Evolutionary conservation across 1,140 invertebrate genomes (phyloP), one percentile per base, ranked within the genome.

Genomic region (Idris sp.): DNA sequence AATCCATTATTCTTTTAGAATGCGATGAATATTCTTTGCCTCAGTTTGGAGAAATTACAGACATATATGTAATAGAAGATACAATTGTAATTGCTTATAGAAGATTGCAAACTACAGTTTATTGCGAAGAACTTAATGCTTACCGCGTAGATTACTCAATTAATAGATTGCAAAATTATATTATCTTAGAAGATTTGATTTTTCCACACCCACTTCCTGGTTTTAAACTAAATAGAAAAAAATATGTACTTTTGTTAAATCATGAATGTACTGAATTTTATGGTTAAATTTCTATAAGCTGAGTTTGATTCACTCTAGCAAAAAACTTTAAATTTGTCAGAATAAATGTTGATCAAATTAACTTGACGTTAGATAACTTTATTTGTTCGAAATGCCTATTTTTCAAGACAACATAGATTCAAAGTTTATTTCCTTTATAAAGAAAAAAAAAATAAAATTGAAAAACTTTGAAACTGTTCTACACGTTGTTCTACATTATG

Each of bases 141-240:
- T 64, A 64, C 18, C 1, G 11, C 6, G 4, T 64, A 22, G 18
- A 18, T 43, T 11, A 33, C 0, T 16, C 30, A 11, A 8, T 18
- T 8, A 10, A 25, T 16, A 5, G 26, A 5, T 6, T 38, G 4
- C 19, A 35, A 26, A 2, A 19, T 18, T 9, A 14, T 7, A 33
- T 59, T 11, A 9, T 14, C 2, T 15, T 58, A 26, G 10, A 26
- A 0, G 15, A 40, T 40, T 40, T 53, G 36, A 59, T 25, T 25
- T 59, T 59, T 59, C 40, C 54, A 22, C 19, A 44, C 18, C 33
- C n/a, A n/a, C n/a, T n/a, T n/a, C n/a, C n/a, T n/a, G n/a, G n/a
- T n/a, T n/a, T n/a, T n/a, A n/a, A n/a, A n/a, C 9, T 4, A 2
- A 33, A 31, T 48, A 2, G 13, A 9, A 13, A 33, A 5, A 44